Evolutionary conservation across 2,888 invertebrate genomes (phyloP), one percentile per base, ranked within the genome.

Genomic region (Synanthedon myopaeformis): DNA sequence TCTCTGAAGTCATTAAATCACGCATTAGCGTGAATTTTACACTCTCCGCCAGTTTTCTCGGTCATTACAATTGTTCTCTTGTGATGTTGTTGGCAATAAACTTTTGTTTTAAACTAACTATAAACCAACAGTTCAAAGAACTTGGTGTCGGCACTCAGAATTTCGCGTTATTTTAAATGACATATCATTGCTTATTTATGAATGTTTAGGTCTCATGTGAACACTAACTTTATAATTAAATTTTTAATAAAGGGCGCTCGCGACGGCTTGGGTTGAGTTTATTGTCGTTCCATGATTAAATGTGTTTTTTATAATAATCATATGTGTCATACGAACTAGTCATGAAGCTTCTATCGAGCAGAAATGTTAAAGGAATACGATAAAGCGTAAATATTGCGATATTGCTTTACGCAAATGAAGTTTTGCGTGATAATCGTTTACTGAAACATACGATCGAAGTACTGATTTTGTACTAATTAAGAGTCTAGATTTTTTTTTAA

Each of bases 71-170:
- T 72, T 69, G 67, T 66, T 69, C 67, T 63, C 67, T 58, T 76
- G 67, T 74, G 74, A 72, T 71, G 73, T 76, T 58, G 64, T 60
- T 53, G 55, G 70, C 61, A 59, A 69, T 78, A 76, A 78, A 78
- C 63, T 72, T 64, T 65, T 64, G 63, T 64, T 63, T 14, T 65
- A 53, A 57, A 57, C 56, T 58, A 53, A 65, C 76, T 70, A 71
- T 74, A 70, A 72, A 74, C 72, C 59, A 56, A 56, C 58, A 75
- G 73, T 72, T 74, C 74, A 75, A 75, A 76, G 74, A 65, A 65
- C 59, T 57, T 55, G 66, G 67, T 65, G 61, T 63, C 60, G 63
- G 35, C 35, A 8, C 35, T 35, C 35, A 35, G 35, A 8, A 35
- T 35, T 35, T 35, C 35, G 35, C 35, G 35, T 35, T 35, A 35